These are phyloP conservation scores for Calameuta pallipes DNA, from an alignment of 2,888 invertebrate species.

Conservation along the genomic window DNA sequence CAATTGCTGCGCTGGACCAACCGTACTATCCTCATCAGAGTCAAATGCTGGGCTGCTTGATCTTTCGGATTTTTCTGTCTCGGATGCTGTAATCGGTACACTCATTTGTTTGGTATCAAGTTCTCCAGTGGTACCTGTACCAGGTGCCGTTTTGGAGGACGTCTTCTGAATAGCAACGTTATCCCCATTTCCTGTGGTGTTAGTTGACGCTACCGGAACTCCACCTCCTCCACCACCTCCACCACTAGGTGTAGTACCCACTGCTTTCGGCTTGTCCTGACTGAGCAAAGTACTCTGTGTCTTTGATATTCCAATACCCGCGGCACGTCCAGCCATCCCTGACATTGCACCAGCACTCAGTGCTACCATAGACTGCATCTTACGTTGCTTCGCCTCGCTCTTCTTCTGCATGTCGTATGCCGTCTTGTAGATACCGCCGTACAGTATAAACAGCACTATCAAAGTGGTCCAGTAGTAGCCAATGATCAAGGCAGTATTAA, in stretches of 20 bases:
- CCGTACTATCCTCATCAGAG: constrained; percentile 90
- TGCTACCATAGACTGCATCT: constrained; percentile 95
- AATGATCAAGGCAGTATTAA: constrained; percentile 96
- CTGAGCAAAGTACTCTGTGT: constrained; percentile 75
- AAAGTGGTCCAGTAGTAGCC: constrained; percentile 98
- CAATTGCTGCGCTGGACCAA: constrained; percentile 55
- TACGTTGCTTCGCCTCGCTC: constrained; percentile 94
- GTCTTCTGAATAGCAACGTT: neutral
- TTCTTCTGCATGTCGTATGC: constrained; percentile 98
- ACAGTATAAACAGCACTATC: constrained; percentile 93
- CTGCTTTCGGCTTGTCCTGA: constrained; percentile 77
- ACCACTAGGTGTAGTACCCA: constrained; percentile 65
- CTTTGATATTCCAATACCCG: constrained; percentile 87
- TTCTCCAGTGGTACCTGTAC: constrained; percentile 4
- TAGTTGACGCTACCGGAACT: constrained; percentile 15
- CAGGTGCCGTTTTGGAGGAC: neutral
- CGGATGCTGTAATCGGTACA: constrained; percentile 63
- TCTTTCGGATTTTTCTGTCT: constrained; percentile 81
- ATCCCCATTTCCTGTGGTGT: neutral
- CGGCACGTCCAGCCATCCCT: constrained; percentile 89
- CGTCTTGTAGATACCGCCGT: constrained; percentile 97
- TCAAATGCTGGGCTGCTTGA: constrained; percentile 95
- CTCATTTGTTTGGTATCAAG: constrained; percentile 18
- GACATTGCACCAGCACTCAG: constrained; percentile 90
- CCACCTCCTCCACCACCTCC: constrained; percentile 36